Percentiles rank a stretch among this genome's conserved stretches.
These are phyloP conservation scores for Cardiocondyla obscurior DNA, from an alignment of 1,140 invertebrate species.

Conservation along the genomic window DNA sequence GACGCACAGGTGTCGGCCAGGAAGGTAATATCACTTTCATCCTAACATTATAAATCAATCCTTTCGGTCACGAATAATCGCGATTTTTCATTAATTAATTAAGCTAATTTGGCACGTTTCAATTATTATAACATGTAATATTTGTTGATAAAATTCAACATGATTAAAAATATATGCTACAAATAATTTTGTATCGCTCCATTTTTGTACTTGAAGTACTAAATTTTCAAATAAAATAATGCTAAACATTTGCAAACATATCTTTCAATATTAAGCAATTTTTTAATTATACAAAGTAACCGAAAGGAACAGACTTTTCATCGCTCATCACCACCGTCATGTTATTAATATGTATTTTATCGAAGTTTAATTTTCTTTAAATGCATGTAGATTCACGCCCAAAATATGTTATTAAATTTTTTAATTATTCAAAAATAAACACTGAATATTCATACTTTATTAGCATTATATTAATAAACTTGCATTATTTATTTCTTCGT, in stretches of 20 bases:
- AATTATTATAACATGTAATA: neutral
- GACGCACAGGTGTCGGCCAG: slow-evolving; percentile 76
- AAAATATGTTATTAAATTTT: neutral
- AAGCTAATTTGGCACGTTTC: neutral
- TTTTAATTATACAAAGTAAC: slow-evolving; percentile 22
- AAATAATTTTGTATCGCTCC: neutral
- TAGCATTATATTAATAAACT: neutral
- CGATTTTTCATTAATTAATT: neutral
- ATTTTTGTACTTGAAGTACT: neutral
- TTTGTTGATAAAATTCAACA: neutral
- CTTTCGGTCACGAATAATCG: slow-evolving; percentile 47
- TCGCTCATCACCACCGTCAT: slow-evolving; percentile 49
- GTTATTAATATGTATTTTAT: slow-evolving; percentile 12
- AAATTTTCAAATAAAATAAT: neutral
- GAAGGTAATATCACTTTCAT: slow-evolving; percentile 78
- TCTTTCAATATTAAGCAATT: neutral
- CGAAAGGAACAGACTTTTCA: slow-evolving; percentile 47
- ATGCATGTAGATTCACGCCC: neutral
- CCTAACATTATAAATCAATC: slow-evolving; percentile 60
- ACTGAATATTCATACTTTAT: slow-evolving; percentile 3
- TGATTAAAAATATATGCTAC: neutral
- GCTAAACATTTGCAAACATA: neutral
- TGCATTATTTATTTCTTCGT: neutral
- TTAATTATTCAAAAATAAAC: slow-evolving; percentile 4
- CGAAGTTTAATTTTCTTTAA: slow-evolving; percentile 46